These are phyloP conservation scores for Nannoperca australis DNA, from an alignment of 2,797 vertebrate species.

Conservation along the genomic window DNA sequence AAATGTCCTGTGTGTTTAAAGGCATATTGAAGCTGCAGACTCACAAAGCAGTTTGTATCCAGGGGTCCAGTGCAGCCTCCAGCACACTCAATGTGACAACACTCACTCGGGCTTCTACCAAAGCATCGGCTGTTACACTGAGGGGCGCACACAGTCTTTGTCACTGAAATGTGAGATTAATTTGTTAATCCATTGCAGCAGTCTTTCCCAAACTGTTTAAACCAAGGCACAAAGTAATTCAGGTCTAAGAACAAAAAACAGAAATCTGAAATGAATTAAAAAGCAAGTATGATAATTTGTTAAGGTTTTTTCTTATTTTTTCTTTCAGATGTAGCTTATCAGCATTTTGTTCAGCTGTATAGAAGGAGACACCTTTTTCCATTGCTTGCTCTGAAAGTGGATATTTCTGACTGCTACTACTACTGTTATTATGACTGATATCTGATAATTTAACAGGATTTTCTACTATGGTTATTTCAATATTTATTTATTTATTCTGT, in stretches of 20 bases:
- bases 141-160: slow-evolving; percentile 94
- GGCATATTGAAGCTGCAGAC: slow-evolving; percentile 63
- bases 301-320: not conserved
- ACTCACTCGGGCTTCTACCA: slow-evolving; percentile 90
- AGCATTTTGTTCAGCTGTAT: too few species aligned
- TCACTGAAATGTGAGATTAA: slow-evolving; percentile 84
- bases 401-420: too few species aligned
- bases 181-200: not conserved
- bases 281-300: not conserved
- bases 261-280: not conserved
- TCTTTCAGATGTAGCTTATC: not conserved
- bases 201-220: not conserved
- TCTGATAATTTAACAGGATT: not conserved
- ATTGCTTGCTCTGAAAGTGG: too few species aligned
- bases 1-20: not conserved
- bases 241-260: not conserved
- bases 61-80: slow-evolving; percentile 93
- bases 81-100: slow-evolving; percentile 96
- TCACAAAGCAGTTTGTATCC: slow-evolving; percentile 93
- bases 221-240: not conserved
- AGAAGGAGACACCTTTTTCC: too few species aligned
- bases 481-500: not conserved
- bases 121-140: slow-evolving; percentile 96
- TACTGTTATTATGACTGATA: too few species aligned
- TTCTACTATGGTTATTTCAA: not conserved